Evolutionary conservation across 53 echinoderm and acorn worm species (phyloP), one percentile per base, ranked within the genome.

Genomic region (Antedon mediterranea): DNA sequence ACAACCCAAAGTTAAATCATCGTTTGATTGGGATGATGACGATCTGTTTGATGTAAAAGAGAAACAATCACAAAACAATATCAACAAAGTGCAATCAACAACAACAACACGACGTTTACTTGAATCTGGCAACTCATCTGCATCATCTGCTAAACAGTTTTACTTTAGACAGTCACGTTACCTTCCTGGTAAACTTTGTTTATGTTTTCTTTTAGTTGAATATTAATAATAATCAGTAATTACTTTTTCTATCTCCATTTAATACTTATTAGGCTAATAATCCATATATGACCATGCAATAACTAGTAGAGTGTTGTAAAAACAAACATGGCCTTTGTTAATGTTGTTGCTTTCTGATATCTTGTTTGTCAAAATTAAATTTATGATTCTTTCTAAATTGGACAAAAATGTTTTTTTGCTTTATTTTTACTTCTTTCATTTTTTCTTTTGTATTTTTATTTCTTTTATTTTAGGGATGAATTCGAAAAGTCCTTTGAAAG

Each of bases 11-110:
- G 89, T 85, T 82, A 94, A 91, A 78, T 83, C 85, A 32, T 85
- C 91, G 8, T 89, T 91, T 57, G 95, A 94, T 72, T 94, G 95
- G 95, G 94, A 85, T 18, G 95, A 94, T 71, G 94, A 93, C 18
- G 80, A 89, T 43, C 73, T 93, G 27, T 89, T 93, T 42, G 86
- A 83, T 87, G 84, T 78, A 71, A 57, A 57, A 57, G 57, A 57
- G 57, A 57, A 57, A 57, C 57, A 13, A 23, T 57, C 57, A 15
- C 23, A 11, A 18, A 18, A 44, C 14, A 43, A 43, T 31, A 74
- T 79, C 26, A 71, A 71, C 3, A 83, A 81, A 80, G 75, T 76
- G 57, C 74, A 82, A 85, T 71, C 73, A 84, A 29, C 74, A 76
- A n/a, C n/a, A n/a, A 29, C 83, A 79, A 33, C 83, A 78, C 73